Percentiles rank a stretch among this genome's conserved stretches.
These are phyloP conservation scores for Sipha flava DNA, from an alignment of 1,140 invertebrate species.

Conservation along the genomic window DNA sequence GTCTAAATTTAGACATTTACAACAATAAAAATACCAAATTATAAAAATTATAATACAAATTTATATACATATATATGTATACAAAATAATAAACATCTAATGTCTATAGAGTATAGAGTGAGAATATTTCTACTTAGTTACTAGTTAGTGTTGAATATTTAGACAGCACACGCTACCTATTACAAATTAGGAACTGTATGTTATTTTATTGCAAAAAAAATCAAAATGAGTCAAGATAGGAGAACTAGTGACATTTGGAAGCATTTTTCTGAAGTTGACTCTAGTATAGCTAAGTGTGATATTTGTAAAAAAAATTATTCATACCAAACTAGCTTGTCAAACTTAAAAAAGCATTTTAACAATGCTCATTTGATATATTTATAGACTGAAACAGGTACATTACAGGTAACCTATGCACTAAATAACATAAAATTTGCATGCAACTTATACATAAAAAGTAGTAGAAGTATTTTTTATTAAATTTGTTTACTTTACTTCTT, in stretches of 20 bases:
- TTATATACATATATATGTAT: no score
- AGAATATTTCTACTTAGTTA: neutral
- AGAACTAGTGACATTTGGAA: neutral
- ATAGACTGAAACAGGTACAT: neutral
- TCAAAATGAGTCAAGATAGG: neutral
- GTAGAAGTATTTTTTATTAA: neutral
- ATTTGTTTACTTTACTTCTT: neutral
- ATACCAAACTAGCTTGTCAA: neutral
- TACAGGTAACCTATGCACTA: neutral
- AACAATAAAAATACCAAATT: no score
- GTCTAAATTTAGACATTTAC: no score
- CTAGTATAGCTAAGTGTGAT: neutral
- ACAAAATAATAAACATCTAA: no score
- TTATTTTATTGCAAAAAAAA: neutral
- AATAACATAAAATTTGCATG: neutral
- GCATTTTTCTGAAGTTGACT: neutral
- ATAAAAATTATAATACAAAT: no score
- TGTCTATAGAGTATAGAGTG: no score
- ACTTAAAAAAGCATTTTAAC: neutral
- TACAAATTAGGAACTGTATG: neutral
- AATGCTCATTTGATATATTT: neutral
- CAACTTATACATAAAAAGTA: neutral
- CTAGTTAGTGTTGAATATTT: neutral
- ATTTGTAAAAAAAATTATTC: neutral
- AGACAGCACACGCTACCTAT: neutral